Evolutionary conservation across 2,888 invertebrate genomes (phyloP).

Genomic region (Sarcophaga subvicina): DNA sequence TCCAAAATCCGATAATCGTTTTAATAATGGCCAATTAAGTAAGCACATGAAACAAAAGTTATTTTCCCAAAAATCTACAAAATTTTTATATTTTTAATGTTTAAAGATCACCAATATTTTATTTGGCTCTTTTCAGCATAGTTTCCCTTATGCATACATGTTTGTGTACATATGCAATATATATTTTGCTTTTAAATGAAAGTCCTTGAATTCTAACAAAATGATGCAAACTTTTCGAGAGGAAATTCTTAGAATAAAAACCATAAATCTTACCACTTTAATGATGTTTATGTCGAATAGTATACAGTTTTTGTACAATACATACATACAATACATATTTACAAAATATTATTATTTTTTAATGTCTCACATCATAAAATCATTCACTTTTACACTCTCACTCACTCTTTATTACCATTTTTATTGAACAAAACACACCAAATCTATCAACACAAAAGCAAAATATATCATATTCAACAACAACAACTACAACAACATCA

Average conservation of each 20-base stretch:
- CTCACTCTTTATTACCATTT: constrained; percentile 4
- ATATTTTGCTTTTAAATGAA: too few relatives aligned
- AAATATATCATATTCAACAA: constrained; percentile 26
- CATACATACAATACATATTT: neutral
- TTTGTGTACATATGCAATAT: too few relatives aligned
- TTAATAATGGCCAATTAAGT: too few relatives aligned
- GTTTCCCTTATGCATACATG: too few relatives aligned
- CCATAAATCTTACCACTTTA: constrained; percentile 40
- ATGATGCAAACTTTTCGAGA: too few relatives aligned
- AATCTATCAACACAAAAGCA: constrained; percentile 29
- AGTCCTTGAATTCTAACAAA: too few relatives aligned
- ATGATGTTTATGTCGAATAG: constrained; percentile 37
- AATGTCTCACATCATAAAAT: constrained; percentile 33
- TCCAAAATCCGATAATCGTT: too few relatives aligned
- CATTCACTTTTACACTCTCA: constrained; percentile 15
- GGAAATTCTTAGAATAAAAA: neutral
- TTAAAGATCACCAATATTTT: too few relatives aligned
- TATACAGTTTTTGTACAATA: constrained; percentile 16
- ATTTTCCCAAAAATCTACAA: too few relatives aligned
- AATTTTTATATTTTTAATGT: too few relatives aligned
- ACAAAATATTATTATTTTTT: constrained; percentile 20
- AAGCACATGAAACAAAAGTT: too few relatives aligned
- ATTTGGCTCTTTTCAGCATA: too few relatives aligned
- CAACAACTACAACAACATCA: neutral
- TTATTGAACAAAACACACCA: constrained; percentile 10